Base-by-base conservation (phyloP, 2,888 invertebrate species). In the Epinotia brunnichana region DNA sequence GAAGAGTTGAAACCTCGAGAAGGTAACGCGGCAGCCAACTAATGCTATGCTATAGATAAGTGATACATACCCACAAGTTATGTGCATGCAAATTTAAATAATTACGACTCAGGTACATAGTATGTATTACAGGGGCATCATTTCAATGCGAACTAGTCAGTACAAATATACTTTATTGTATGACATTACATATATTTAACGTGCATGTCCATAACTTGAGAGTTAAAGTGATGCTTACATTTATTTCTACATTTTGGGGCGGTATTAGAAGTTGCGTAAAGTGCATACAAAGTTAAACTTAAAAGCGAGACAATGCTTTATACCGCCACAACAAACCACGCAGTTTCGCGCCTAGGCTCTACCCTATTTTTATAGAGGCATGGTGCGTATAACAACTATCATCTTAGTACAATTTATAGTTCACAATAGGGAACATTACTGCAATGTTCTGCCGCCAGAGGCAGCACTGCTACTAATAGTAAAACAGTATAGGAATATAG, bases 231-330 rank as follows among this genome's bases (percentile, higher is more conserved):
- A 54, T 59, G 64, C 63, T 70, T 75, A 74, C 11, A 74, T 60
- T 62, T 61, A 69, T 63, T 60, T 64, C 64, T 75, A 75, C 61
- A 57, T 35, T 35, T 75, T 77, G 74, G 75, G 74, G 76, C 76
- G 72, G 62, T 75, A 67, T 68, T 72, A 74, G 59, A 60, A 59
- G 11, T 69, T 51, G 69, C 44, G 24, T 62, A 60, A 59, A 0
- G 70, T 63, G 57, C 59, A 71, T 54, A 53, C 17, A 62, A 63
- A 60, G 35, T 53, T 29, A 41, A 73, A 73, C 73, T 73, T 73
- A 72, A 39, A 60, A 69, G 41, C 41, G 10, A 56, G 2, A 66
- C n/a, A 15, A 66, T 56, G 29, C 17, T 35, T 53, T 3, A n/a
- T 48, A 41, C n/a, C 21, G 5, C 21, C 39, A 66, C 41, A 15